Base-by-base conservation (phyloP, 2,797 vertebrate genomes). In the Enteromius fasciolatus region DNA sequence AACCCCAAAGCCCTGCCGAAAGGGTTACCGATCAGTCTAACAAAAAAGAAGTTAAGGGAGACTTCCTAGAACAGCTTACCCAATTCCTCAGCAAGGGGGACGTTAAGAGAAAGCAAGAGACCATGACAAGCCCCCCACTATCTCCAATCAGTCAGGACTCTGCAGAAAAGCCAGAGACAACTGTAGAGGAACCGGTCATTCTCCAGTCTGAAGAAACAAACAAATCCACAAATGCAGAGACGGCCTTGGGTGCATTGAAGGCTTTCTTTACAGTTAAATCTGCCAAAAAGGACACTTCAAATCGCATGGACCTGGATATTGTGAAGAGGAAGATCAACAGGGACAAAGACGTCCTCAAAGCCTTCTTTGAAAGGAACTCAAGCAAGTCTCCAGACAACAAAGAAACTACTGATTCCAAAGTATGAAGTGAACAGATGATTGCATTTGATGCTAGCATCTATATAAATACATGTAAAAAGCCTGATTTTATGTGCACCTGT, bases 181-280 rank as follows among this genome's bases (percentile, higher is more conserved):
- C 4, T 72, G 59, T 48, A 61, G 72, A 84, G 61, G 75, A 48
- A 36, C 20, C 17, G 18, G 41, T 23, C 59, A 31, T 36, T 64
- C 39, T 46, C 41, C 69, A 64, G 64, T 73, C 48, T 83, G 89
- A 87, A 90, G 88, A 80, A 2, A 54, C 79, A 0, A 86, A 10
- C 0, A 94, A 90, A 86, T 17, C 90, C 54, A 91, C 90, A 23
- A 90, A 91, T 0, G 91, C 96, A 7, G 98, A 99, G 84, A 95
- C 95, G 2, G 95, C 97, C 4, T 92, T 99, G 46, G 97, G 97
- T n/a, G 96, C 95, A n/a, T 96, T 99, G 87, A 99, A 96, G 90
- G 96, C 97, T 52, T 96, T 99, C 76, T 99, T 99, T 85, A 96
- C 94, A 0, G 93, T 93, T 12, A 95, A 95, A 79, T 94, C 96